Evolutionary conservation across 2,113 vertebrate genomes (phyloP), one percentile per base, ranked within the genome.

Genomic region (Rhinopomastus cyanomelas): DNA sequence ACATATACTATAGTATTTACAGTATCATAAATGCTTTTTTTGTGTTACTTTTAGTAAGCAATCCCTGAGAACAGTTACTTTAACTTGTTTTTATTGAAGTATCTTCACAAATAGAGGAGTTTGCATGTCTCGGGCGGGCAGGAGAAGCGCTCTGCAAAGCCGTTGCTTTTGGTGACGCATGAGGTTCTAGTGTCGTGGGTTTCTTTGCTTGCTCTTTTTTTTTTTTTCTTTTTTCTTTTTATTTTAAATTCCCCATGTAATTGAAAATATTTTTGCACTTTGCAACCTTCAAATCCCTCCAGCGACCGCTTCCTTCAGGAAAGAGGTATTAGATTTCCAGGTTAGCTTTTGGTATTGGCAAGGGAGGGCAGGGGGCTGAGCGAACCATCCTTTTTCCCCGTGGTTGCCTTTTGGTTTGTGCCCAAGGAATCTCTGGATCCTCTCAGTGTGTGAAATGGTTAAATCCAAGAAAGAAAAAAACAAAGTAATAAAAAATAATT

Each of bases 1-100:
- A 99, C 98, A 98, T 98, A 97, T 98, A 98, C 97, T 99, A 97
- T 98, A 96, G 89, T 98, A 99, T 99, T 98, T 99, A 99, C 99
- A 99, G 98, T 99, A 98, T 98, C 97, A 99, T 99, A 99, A 98
- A 99, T 98, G 98, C 97, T 97, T 73, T 88, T 98, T 96, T 95
- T 96, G 96, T 98, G 98, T 98, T 98, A 98, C 97, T 99, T 98
- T 98, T 98, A 98, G 98, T 98, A 98, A 98, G 98, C 98, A 98
- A 98, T 99, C 99, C 99, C 99, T 99, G 99, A 99, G 99, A 99
- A 99, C 97, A 97, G 96, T 97, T 96, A 96, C 96, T 97, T 97
- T 97, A 95, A 97, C 92, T 96, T 96, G 95, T 97, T 97, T 97
- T 97, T 94, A 93, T 93, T 97, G 97, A 97, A 97, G 94, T 87